A percentile compares a stretch with the other conserved stretches of the same genome.
phyloP scores from a whole-genome alignment of 1,140 invertebrate species.

The Trissolcus basalis region DNA sequence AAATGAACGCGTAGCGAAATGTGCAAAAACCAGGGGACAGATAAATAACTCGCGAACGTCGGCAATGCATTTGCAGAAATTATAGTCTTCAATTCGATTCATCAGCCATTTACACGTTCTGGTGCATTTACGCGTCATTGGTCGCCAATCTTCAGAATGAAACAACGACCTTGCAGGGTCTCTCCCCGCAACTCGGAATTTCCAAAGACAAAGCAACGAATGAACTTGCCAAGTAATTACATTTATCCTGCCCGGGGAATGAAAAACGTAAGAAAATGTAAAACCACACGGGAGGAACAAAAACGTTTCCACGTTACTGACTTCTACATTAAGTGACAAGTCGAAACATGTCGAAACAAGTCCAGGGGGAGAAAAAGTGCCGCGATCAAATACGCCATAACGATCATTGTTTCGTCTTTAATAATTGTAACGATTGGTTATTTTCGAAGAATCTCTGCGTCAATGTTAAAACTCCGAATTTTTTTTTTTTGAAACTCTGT shows the following conservation, averaged over 20 bases:
- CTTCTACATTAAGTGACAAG: slow-evolving; percentile 22
- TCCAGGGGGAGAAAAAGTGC: no score
- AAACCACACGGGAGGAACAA: slow-evolving; percentile 13
- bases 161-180: slow-evolving; percentile 57
- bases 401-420: no score
- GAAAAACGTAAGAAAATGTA: slow-evolving; percentile 32
- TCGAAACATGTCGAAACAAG: no score
- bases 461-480: no score
- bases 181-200: slow-evolving; percentile 37
- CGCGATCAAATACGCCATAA: no score
- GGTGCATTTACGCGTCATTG: slow-evolving; percentile 70
- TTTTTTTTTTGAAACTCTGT: no score
- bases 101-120: slow-evolving; percentile 55
- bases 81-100: slow-evolving; percentile 59
- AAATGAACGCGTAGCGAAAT: slow-evolving; percentile 4
- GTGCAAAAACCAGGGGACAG: slow-evolving; percentile 7
- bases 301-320: slow-evolving; percentile 16
- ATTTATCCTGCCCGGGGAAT: slow-evolving; percentile 55
- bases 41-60: slow-evolving; percentile 50
- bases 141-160: slow-evolving; percentile 70
- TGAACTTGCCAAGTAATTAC: slow-evolving; percentile 64
- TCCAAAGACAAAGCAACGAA: slow-evolving; percentile 50
- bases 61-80: slow-evolving; percentile 50
- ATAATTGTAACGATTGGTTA: no score
- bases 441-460: no score